These are phyloP conservation scores for Globicephala melas DNA, from an alignment of 2,113 vertebrate genomes.

Conservation along the genomic window DNA sequence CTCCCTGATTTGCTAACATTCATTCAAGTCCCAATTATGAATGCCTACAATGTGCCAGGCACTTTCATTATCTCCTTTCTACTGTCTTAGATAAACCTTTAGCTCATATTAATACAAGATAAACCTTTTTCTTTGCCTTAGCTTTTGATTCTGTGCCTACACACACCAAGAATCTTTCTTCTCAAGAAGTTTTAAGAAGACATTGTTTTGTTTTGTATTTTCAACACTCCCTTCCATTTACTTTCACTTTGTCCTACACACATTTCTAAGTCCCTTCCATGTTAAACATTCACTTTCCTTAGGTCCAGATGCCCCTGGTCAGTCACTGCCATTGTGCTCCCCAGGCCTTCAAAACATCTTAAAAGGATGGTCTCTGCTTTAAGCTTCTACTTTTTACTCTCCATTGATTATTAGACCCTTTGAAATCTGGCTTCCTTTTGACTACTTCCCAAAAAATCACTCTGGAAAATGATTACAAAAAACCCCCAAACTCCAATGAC, in stretches of 20 bases:
- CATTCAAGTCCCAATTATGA: not conserved
- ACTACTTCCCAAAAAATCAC: not conserved
- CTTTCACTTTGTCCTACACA: not conserved
- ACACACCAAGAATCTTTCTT: not conserved
- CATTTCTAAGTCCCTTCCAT: not conserved
- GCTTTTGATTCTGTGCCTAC: not conserved
- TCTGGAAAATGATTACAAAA: not conserved
- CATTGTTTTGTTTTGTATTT: not conserved
- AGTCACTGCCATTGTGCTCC: not conserved
- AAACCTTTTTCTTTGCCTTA: not conserved
- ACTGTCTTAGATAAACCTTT: not conserved
- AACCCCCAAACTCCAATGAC: not conserved
- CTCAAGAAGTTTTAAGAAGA: not conserved
- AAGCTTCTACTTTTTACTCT: not conserved
- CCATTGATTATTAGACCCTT: not conserved
- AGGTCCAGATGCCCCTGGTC: not conserved
- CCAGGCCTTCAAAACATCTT: not conserved
- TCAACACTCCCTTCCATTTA: not conserved
- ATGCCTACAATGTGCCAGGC: not conserved
- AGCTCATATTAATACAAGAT: not conserved
- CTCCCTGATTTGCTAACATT: not conserved
- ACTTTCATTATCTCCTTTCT: not conserved
- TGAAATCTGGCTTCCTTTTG: not conserved
- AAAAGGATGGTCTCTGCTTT: not conserved
- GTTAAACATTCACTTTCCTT: not conserved